A percentile compares a stretch with the other conserved stretches of the same genome.
These are phyloP conservation scores for Dallia pectoralis DNA, from an alignment of 2,797 vertebrate species.

Conservation along the genomic window DNA sequence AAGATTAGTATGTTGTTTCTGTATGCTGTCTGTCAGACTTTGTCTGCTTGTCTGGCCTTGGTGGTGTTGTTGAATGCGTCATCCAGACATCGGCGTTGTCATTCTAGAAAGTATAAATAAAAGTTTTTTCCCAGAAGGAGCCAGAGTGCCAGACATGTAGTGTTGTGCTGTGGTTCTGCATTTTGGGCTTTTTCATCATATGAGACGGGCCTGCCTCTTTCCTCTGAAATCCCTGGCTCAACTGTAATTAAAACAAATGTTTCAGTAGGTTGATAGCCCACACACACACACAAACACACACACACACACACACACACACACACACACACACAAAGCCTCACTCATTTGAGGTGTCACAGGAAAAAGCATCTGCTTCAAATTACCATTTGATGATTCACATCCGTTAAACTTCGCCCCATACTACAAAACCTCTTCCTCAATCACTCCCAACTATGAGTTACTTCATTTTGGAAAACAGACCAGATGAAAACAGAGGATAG, in stretches of 20 bases:
- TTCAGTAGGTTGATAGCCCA: neutral
- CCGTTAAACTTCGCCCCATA: neutral
- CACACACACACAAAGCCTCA: neutral
- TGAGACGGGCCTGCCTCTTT: neutral
- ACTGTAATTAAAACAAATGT: conserved; percentile 9
- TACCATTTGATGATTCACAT: neutral
- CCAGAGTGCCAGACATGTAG: neutral
- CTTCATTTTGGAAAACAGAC: neutral
- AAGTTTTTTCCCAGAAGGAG: neutral
- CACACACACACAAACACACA: neutral
- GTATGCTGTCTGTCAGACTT: neutral
- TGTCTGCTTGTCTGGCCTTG: neutral
- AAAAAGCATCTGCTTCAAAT: conserved; percentile 14
- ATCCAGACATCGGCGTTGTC: neutral
- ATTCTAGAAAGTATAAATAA: neutral
- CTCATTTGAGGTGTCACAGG: conserved; percentile 22
- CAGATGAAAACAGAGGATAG: too few species aligned
- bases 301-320: conserved; percentile 14
- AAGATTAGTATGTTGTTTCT: too few species aligned
- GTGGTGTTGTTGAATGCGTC: neutral
- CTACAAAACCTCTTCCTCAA: neutral
- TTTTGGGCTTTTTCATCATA: conserved; percentile 20
- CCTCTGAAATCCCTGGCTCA: neutral
- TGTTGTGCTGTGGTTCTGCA: neutral
- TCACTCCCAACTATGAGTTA: neutral